These are phyloP conservation scores for Paguma larvata DNA, from an alignment of 2,797 vertebrate genomes.

Conservation along the genomic window DNA sequence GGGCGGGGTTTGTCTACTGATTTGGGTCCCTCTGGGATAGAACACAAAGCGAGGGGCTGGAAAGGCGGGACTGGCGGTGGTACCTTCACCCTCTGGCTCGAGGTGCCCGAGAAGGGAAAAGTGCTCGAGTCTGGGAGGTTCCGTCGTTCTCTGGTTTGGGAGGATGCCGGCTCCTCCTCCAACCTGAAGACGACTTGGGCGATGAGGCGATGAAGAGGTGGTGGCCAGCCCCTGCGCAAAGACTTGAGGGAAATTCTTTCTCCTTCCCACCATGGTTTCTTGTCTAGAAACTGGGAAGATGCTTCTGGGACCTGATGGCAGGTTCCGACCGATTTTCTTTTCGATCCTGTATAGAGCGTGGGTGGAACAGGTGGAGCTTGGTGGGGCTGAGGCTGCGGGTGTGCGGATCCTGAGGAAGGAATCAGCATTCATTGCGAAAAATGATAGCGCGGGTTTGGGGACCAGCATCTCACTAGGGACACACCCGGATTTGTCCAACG, in stretches of 20 bases:
- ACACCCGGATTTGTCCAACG: background rate
- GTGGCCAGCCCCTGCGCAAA: background rate
- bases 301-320: background rate
- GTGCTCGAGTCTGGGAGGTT: background rate
- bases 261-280: background rate
- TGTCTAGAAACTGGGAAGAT: background rate
- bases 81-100: accelerated
- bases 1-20: background rate
- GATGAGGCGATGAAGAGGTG: background rate
- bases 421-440: background rate
- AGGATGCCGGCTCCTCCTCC: background rate
- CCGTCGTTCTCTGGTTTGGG: background rate
- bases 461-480: background rate
- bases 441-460: accelerated
- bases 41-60: background rate
- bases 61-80: background rate
- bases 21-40: background rate
- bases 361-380: background rate
- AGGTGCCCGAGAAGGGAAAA: background rate
- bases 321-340: background rate
- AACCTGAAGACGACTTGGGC: background rate
- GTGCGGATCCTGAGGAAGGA: background rate
- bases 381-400: background rate
- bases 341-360: background rate
- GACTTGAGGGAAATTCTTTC: background rate